Base-by-base conservation (phyloP, 2,888 invertebrate genomes). In the Actias luna region DNA sequence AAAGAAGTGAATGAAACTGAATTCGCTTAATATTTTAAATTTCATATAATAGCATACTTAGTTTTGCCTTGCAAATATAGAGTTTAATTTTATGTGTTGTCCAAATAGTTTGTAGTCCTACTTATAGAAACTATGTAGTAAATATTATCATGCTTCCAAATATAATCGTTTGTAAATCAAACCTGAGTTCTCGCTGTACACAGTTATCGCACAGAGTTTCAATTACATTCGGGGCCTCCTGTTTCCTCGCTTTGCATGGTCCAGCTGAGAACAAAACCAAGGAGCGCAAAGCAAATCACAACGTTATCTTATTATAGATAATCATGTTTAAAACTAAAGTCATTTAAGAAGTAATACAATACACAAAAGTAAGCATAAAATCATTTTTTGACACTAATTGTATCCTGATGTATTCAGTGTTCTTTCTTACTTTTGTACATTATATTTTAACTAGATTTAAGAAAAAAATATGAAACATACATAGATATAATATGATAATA, bases 251-350 rank as follows among this genome's bases (percentile, higher is more conserved):
- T 82, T 89, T 89, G 80, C 78, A 77, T 74, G 88, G 81, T 72
- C 83, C 85, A 73, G 83, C 91, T 91, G 90, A 78, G 88, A 89
- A 90, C 89, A 91, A 83, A 87, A 84, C 79, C 77, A 84, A 89
- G 78, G 75, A 84, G 82, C 89, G 88, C 90, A 77, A 80, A 88
- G 90, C 91, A 79, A 82, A 79, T 81, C 69, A 80, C 55, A 64
- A 60, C 52, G 58, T 35, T 36, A 27, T 55, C 35, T 55, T 29
- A 39, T 29, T 39, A 7, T 22, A 61, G 1, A 61, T n/a, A 36
- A 29, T 18, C 39, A 57, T 39, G n/a, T 14, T 39, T 39, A 8
- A 55, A 25, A 52, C 52, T 61, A 27, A 55, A 25, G 22, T 39
- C 18, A 29, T 27, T 36, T 61, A 55, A 31, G 16, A 61, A 35